Base-by-base conservation (phyloP, 92 coral and sea anemone genomes). In the Galaxea fascicularis region DNA sequence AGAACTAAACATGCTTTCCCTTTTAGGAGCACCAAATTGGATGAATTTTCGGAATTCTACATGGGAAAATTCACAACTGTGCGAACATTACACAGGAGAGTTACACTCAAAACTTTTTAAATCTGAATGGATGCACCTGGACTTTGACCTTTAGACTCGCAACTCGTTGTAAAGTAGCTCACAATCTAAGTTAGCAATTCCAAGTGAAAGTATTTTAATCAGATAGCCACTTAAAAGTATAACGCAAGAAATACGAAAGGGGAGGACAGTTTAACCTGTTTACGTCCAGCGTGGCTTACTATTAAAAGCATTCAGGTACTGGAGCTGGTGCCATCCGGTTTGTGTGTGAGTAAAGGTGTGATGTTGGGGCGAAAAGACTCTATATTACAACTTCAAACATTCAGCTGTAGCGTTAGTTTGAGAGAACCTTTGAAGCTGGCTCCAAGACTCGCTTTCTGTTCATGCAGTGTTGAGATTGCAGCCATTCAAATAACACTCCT, bases 21-120 rank as follows among this genome's bases (percentile, higher is more conserved):
- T 35, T 15, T 47, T 26, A 25, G 12, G 51, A 45, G 76, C 53
- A 71, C 25, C 58, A 71, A 71, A 71, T 71, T 71, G 59, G 76
- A 71, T 71, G 8, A 41, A 70, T 71, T 71, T 46, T n/a, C 51
- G 14, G 39, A 47, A 71, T 45, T 71, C 30, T 47, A 12, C 27
- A 25, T n/a, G 35, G 31, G 58, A 49, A 71, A 71, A 71, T 22
- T 1, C 0, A 20, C 10, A 46, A 71, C 29, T 60, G n/a, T n/a
- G 15, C 76, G 53, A 71, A 15, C 31, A n/a, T 15, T 46, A 46
- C 31, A 12, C 28, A 69, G 47, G 53, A 69, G 41, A 69, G 26
- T 67, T 9, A 13, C 22, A 13, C 51, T 67, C 73, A 21, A 57
- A 17, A 57, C 6, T 6, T 35, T 35, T 35, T 57, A 21, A 22